These are phyloP conservation scores for Bufotes viridis DNA, from an alignment of 2,797 vertebrate species.

Conservation along the genomic window DNA sequence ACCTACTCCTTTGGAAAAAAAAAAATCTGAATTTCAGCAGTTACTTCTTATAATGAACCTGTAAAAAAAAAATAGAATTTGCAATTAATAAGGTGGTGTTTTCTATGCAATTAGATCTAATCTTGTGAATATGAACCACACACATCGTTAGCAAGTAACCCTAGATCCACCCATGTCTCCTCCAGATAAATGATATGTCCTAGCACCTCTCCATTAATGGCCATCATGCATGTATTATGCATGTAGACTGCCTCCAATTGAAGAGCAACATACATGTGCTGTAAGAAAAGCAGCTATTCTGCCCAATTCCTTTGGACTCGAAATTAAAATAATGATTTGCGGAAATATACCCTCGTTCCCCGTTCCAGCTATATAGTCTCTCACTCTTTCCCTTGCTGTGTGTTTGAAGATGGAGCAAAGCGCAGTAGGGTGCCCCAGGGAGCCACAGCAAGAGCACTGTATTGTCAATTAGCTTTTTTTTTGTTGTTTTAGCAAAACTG, in stretches of 20 bases:
- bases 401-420: conserved; percentile 58
- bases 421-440: conserved; percentile 51
- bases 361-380: conserved; percentile 29
- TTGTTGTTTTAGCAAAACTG: conserved; percentile 31
- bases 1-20: neutral
- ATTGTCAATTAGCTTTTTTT: conserved; percentile 53
- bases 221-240: conserved; percentile 21
- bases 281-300: conserved; percentile 11
- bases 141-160: conserved; percentile 17
- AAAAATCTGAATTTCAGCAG: neutral
- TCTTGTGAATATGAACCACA: neutral
- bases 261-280: conserved; percentile 32
- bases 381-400: conserved; percentile 35
- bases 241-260: neutral
- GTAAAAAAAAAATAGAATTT: neutral
- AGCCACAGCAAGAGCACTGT: conserved; percentile 47
- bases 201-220: conserved; percentile 27
- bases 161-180: conserved; percentile 31
- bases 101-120: conserved; percentile 1
- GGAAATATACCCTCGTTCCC: conserved; percentile 36
- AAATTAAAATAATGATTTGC: conserved; percentile 45
- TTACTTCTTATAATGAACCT: neutral
- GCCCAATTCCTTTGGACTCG: conserved; percentile 17
- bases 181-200: conserved; percentile 16
- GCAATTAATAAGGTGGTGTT: conserved; percentile 24